These are phyloP conservation scores for Scartelaos histophorus DNA, from an alignment of 2,113 vertebrate genomes.

Conservation along the genomic window DNA sequence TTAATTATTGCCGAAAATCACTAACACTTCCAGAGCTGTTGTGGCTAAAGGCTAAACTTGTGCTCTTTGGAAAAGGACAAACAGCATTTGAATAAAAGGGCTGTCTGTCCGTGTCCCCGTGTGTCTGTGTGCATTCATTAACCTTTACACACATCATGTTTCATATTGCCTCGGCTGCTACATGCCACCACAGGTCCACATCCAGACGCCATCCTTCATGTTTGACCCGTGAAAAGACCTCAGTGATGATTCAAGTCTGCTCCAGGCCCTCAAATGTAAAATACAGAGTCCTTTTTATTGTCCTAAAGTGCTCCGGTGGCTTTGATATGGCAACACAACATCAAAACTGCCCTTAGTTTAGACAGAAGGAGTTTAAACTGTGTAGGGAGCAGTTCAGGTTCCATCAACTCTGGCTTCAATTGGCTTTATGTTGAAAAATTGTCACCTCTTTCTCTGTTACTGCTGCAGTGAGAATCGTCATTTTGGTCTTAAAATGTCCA, in stretches of 20 bases:
- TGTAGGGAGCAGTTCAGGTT: no score
- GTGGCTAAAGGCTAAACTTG: background rate
- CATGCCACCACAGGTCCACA: slow-evolving; percentile 14
- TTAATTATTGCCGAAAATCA: slow-evolving; percentile 20
- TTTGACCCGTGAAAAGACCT: slow-evolving; percentile 22
- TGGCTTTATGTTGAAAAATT: no score
- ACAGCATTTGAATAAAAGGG: slow-evolving; percentile 3
- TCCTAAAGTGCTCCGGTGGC: background rate
- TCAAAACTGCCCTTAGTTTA: no score
- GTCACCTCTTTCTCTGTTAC: no score
- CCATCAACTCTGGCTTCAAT: no score
- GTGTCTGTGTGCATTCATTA: slow-evolving; percentile 28
- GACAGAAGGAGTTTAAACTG: no score
- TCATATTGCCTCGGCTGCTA: slow-evolving; percentile 32
- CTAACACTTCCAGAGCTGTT: slow-evolving; percentile 1
- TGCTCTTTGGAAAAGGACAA: background rate
- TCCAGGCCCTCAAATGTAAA: background rate
- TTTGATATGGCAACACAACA: no score
- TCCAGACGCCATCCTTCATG: slow-evolving; percentile 20
- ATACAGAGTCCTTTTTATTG: background rate
- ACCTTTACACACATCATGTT: slow-evolving; percentile 34
- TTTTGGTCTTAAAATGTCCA: no score
- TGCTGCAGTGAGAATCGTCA: no score
- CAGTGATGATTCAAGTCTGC: slow-evolving; percentile 16
- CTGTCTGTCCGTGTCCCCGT: slow-evolving; percentile 4